phyloP scores from a whole-genome alignment of 1,140 invertebrate genomes.

The Drosophila lowei region DNA sequence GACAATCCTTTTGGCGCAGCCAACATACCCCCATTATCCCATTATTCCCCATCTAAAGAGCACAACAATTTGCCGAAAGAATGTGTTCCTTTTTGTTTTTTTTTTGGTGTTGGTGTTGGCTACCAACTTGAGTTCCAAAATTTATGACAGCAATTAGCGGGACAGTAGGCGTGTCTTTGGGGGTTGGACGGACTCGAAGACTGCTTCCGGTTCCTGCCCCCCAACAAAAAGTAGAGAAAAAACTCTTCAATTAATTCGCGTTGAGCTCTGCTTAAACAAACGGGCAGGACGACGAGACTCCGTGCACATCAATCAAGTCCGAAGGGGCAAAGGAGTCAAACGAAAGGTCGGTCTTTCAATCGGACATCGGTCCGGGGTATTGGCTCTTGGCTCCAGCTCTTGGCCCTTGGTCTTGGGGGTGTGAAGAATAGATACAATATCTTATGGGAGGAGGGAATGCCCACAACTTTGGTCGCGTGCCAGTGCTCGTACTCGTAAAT shows the following conservation, averaged over 20 bases:
- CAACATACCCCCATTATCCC: conserved; percentile 35
- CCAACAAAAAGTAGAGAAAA: conserved; percentile 19
- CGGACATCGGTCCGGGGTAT: conserved; percentile 7
- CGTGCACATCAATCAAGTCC: conserved; percentile 66
- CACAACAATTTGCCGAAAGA: conserved; percentile 39
- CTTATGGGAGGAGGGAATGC: conserved; percentile 7
- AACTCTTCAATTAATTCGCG: conserved; percentile 74
- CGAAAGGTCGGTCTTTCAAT: conserved; percentile 20
- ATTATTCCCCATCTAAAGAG: conserved; percentile 6
- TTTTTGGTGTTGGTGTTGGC: not conserved
- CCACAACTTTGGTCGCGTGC: conserved; percentile 62
- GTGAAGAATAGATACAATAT: conserved; percentile 53
- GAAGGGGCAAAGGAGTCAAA: conserved; percentile 25
- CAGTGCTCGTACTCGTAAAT: conserved; percentile 61
- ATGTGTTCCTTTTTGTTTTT: conserved; percentile 16
- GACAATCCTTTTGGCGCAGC: conserved; percentile 14
- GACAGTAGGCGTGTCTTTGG: conserved; percentile 50
- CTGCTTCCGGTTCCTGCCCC: conserved; percentile 4
- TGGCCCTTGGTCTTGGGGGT: conserved; percentile 11
- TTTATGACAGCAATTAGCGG: conserved; percentile 76
- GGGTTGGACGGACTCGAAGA: conserved; percentile 27
- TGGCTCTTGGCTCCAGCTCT: not conserved
- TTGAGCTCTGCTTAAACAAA: conserved; percentile 59
- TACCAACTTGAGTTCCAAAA: conserved; percentile 51
- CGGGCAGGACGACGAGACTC: conserved; percentile 21